Evolutionary conservation across 2,797 vertebrate species (phyloP).

Genomic region (Psittacula echo): DNA sequence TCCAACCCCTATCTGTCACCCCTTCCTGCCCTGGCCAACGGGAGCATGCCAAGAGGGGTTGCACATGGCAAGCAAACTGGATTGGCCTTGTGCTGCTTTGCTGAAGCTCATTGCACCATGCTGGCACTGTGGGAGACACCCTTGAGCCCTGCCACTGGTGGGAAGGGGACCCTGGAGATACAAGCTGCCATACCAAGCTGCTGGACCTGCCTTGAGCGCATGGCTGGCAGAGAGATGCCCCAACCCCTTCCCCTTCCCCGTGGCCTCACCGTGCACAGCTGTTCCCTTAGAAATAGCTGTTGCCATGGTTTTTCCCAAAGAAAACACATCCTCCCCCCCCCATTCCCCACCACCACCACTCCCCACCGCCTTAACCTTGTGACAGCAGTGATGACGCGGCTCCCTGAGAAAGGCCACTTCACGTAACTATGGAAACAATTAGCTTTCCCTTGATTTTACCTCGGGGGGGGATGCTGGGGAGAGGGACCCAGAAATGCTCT

Average conservation of each 20-base stretch:
- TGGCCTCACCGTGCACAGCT: constrained; percentile 53
- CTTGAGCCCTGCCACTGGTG: background rate
- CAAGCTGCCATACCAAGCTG: background rate
- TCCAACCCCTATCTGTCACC: background rate
- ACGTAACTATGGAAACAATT: constrained; percentile 81
- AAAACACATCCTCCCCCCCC: constrained; percentile 54
- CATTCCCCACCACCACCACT: too few species aligned
- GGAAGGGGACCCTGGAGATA: background rate
- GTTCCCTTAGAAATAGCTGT: constrained; percentile 76
- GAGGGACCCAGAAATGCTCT: constrained; percentile 40
- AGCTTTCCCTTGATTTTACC: constrained; percentile 76
- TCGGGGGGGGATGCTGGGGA: constrained; percentile 46
- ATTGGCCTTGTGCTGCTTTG: background rate
- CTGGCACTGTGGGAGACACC: background rate
- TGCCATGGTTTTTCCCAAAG: constrained; percentile 78
- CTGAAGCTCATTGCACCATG: fast-evolving
- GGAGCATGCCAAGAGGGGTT: background rate
- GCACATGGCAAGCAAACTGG: background rate
- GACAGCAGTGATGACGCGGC: constrained; percentile 75
- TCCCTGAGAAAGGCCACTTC: constrained; percentile 78
- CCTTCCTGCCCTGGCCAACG: background rate
- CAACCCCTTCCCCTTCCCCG: constrained; percentile 46
- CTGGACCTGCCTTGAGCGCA: background rate
- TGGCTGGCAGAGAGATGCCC: background rate
- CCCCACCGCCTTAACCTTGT: background rate